Percentiles rank a stretch among this genome's conserved stretches.
These are phyloP conservation scores for Numenius arquata DNA, from an alignment of 2,113 vertebrate genomes.

Conservation along the genomic window DNA sequence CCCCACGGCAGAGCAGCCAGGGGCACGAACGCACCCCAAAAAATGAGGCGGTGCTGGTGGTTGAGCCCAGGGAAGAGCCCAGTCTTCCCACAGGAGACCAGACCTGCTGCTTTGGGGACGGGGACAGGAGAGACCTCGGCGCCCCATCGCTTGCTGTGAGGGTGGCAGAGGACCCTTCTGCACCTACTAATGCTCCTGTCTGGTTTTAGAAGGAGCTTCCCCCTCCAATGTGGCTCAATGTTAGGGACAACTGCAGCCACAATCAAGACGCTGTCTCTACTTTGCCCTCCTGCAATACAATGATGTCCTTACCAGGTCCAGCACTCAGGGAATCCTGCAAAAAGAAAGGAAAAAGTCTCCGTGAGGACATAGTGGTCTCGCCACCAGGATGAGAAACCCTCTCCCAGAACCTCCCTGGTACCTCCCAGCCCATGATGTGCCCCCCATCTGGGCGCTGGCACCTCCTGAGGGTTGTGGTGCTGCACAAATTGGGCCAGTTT, in stretches of 20 bases:
- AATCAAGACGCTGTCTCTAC: rapidly evolving
- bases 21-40: neutral
- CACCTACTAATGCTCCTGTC: neutral
- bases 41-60: rapidly evolving
- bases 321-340: constrained; percentile 65
- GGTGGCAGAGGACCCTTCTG: neutral
- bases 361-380: neutral
- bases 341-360: neutral
- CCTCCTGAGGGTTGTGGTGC: neutral
- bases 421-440: rapidly evolving
- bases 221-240: neutral
- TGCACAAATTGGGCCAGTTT: neutral
- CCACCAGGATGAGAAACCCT: neutral
- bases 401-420: neutral
- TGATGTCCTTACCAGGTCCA: constrained; percentile 70
- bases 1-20: rapidly evolving
- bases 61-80: neutral
- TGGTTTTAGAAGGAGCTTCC: neutral
- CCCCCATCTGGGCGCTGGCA: neutral
- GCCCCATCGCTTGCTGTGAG: rapidly evolving
- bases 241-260: neutral
- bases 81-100: neutral
- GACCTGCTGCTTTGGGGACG: neutral
- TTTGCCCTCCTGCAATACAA: neutral
- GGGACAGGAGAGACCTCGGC: neutral